Base-by-base conservation (phyloP, 2,113 vertebrate species). In the Thalassarche chlororhynchos region DNA sequence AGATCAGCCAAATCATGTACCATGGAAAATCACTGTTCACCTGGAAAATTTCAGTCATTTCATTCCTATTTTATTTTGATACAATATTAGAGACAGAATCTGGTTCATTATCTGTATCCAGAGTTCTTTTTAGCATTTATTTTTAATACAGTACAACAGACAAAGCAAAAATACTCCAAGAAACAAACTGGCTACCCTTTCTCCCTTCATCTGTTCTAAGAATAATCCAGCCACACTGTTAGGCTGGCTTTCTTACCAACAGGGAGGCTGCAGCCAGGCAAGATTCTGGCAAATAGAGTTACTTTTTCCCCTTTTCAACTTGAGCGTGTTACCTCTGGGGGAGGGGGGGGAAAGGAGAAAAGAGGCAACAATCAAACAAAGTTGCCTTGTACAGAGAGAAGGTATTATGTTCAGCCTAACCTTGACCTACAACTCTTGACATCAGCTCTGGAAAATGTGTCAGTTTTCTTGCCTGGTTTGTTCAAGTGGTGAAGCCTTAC, bases 351-450 rank as follows among this genome's bases (percentile, higher is more conserved):
- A 16, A 44, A 31, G 2, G 17, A 64, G 3, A 58, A 6, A 12
- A 89, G 54, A 86, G 38, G 28, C 20, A 95, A 65, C 92, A 46
- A 62, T 93, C 77, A 93, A 87, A 87, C 64, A 91, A 88, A 95
- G 91, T 86, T 34, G 24, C 62, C 82, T 96, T 89, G 83, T 87
- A 95, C 36, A 87, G 34, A 49, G 90, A 84, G 58, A 94, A 95
- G 28, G 61, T 87, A 93, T 95, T 96, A 75, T 95, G 62, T 84
- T 96, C 47, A 95, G 25, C 29, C 24, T 95, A 93, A 97, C 94
- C 90, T 94, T 95, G 80, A 89, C 83, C 93, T 94, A 52, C 55
- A 96, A 64, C 82, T 96, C 82, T 90, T 97, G 90, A 97, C 80
- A 96, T 87, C 90, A 94, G 20, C 44, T 81, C 90, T 96, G 57